Percentiles rank a stretch among this genome's conserved stretches.
These are phyloP conservation scores for Netelia virgata DNA, from an alignment of 2,888 invertebrate genomes.

Conservation along the genomic window DNA sequence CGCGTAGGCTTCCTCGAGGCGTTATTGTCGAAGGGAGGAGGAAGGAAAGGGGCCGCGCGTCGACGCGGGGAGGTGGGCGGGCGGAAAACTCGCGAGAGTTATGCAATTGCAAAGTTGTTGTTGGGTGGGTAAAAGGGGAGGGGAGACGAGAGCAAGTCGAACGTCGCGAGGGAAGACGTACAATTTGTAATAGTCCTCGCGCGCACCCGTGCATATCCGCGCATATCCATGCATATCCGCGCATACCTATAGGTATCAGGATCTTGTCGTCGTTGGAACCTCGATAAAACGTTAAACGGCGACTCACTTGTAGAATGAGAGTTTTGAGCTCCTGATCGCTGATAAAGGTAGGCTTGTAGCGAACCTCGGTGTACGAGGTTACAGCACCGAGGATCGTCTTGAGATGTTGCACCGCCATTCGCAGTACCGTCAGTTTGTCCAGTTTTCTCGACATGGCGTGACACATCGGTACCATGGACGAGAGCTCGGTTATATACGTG, in stretches of 20 bases:
- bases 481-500: conserved; percentile 95
- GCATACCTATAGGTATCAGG: not conserved
- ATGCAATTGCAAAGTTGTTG: conserved; percentile 72
- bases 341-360: conserved; percentile 92
- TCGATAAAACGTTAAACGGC: conserved; percentile 21
- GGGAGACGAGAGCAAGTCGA: conserved; percentile 20
- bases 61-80: conserved; percentile 1
- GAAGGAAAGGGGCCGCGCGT: conserved; percentile 4
- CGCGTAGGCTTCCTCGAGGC: conserved; percentile 55
- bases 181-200: conserved; percentile 50
- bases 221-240: not conserved
- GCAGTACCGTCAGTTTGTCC: conserved; percentile 95
- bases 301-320: conserved; percentile 90
- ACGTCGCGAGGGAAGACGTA: conserved; percentile 70
- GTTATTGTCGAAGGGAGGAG: conserved; percentile 40
- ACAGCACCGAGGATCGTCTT: conserved; percentile 91
- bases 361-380: conserved; percentile 91
- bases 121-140: conserved; percentile 62
- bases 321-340: conserved; percentile 95
- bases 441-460: conserved; percentile 96
- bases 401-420: conserved; percentile 97
- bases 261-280: not conserved
- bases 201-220: too few relatives aligned
- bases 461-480: conserved; percentile 97
- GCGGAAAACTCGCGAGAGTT: conserved; percentile 69